These are phyloP conservation scores for Helicoverpa zea DNA, from an alignment of 1,140 invertebrate species.

Conservation along the genomic window DNA sequence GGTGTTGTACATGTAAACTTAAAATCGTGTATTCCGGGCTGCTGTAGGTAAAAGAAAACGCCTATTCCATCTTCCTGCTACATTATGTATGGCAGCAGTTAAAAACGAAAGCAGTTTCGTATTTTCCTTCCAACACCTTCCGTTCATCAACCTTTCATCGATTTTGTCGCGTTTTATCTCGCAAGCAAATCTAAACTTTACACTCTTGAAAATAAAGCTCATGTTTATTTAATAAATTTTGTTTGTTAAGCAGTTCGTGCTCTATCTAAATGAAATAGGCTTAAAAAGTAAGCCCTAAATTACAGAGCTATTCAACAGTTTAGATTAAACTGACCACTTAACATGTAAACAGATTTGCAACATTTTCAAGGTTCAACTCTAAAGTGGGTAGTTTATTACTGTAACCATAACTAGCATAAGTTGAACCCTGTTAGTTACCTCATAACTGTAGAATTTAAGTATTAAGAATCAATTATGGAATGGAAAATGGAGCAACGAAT, in stretches of 20 bases:
- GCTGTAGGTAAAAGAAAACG: background rate
- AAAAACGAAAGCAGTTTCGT: constrained; percentile 40
- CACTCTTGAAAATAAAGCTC: background rate
- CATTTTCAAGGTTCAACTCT: constrained; percentile 3
- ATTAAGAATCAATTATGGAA: background rate
- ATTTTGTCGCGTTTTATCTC: constrained; percentile 41
- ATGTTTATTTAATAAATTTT: background rate
- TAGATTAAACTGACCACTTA: constrained; percentile 26
- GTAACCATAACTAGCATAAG: background rate
- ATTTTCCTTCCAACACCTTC: constrained; percentile 45
- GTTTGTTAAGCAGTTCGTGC: background rate
- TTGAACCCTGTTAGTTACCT: background rate
- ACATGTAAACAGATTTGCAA: constrained; percentile 6
- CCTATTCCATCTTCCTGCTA: constrained; percentile 7
- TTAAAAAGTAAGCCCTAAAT: constrained; percentile 32
- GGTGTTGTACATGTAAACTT: background rate
- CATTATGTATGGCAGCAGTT: constrained; percentile 29
- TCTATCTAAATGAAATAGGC: constrained; percentile 21
- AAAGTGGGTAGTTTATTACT: background rate
- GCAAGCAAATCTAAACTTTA: constrained; percentile 36
- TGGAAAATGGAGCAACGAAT: background rate
- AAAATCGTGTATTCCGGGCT: background rate
- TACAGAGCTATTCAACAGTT: constrained; percentile 12
- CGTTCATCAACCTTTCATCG: constrained; percentile 53
- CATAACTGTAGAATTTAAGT: background rate